phyloP scores from a whole-genome alignment of 2,797 vertebrate species.

The Coccyzus lansbergi region DNA sequence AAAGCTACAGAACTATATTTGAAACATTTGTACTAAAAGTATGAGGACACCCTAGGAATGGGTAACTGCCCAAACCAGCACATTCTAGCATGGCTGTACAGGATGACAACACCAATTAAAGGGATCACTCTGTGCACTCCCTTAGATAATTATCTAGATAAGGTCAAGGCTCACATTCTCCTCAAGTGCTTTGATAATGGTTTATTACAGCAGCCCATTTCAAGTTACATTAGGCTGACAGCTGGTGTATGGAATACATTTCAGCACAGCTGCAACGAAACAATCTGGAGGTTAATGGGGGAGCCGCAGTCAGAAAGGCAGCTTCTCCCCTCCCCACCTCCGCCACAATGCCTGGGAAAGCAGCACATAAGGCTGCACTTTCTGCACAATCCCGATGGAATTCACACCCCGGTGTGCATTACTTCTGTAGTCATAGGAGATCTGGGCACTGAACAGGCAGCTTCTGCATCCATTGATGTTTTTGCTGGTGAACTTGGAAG shows the following conservation, averaged over 20 bases:
- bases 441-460: not conserved
- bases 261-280: constrained; percentile 30
- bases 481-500: not conserved
- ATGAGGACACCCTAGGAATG: not conserved
- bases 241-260: constrained; percentile 48
- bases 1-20: not conserved
- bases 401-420: rapidly evolving
- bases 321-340: not conserved
- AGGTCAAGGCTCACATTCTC: constrained; percentile 65
- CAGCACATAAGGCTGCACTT: not conserved
- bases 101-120: constrained; percentile 59
- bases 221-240: constrained; percentile 58
- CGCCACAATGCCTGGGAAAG: not conserved
- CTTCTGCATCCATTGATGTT: not conserved
- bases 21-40: not conserved
- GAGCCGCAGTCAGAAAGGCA: not conserved
- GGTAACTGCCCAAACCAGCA: not conserved
- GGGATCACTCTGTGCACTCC: constrained; percentile 42
- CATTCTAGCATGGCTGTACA: not conserved
- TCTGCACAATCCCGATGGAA: not conserved
- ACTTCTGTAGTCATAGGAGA: not conserved
- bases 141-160: constrained; percentile 67
- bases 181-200: constrained; percentile 61
- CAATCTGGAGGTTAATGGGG: constrained; percentile 30
- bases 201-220: constrained; percentile 64